phyloP scores from a whole-genome alignment of 2,113 vertebrate species.

The Pavo muticus region DNA sequence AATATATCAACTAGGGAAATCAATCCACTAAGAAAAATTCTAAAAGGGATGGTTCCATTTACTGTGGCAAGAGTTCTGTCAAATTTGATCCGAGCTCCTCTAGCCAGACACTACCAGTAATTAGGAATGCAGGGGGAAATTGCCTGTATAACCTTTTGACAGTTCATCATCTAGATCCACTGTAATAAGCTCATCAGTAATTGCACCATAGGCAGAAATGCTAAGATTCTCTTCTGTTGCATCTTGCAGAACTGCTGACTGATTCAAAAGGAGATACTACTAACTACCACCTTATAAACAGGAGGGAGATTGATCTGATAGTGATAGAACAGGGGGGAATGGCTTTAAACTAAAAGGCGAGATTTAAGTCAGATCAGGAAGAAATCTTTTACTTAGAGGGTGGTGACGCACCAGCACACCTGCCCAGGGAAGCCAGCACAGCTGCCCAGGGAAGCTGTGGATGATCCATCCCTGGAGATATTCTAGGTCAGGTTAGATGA shows the following conservation, averaged over 20 bases:
- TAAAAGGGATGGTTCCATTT: neutral
- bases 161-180: neutral
- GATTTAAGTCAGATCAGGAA: neutral
- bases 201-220: neutral
- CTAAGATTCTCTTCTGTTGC: neutral
- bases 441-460: neutral
- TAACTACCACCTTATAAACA: neutral
- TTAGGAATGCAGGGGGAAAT: neutral
- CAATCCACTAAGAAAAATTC: neutral
- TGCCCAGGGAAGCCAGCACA: neutral
- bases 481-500: neutral
- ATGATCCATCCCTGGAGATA: neutral
- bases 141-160: neutral
- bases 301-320: neutral
- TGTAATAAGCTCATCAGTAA: neutral
- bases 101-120: neutral
- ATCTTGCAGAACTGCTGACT: neutral
- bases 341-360: neutral
- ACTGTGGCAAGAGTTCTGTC: neutral
- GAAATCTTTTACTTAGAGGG: neutral
- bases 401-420: neutral
- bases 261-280: neutral
- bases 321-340: neutral
- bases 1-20: neutral
- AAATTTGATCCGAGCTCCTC: neutral